Base-by-base conservation (phyloP, 1,140 invertebrate species). In the Fopius arisanus region DNA sequence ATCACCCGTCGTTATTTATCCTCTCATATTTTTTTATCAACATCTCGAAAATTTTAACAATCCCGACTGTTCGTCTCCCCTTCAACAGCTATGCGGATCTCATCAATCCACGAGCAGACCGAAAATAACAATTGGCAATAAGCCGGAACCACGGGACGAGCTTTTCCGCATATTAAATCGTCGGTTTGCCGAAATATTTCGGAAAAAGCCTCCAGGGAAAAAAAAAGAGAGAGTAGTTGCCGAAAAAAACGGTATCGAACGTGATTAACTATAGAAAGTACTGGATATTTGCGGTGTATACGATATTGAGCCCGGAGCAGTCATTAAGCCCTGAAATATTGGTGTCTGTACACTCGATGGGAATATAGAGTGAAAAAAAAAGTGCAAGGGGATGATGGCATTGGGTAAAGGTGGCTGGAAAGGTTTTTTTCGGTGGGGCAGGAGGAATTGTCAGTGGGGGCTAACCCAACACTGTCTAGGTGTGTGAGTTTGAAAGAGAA, bases 41-140 rank as follows among this genome's bases (percentile, higher is more conserved):
- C 14, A 48, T 48, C 43, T 48, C n/a, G 14, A 48, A 48, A 14
- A 48, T 48, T 4, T 19, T 16, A 19, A 48, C 14, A 48, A 48
- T 3, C 43, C 16, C 19, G 54, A 9, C 16, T 19, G 23, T 51
- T 2, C 43, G 4, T 1, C 14, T 51, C 14, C 19, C 19, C 19
- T 21, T 21, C 66, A 10, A 43, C 21, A 16, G 21, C 37, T 41
- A 51, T 12, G 67, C 40, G 48, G 33, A 48, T 67, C 66, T 74
- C 73, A 73, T 74, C 74, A 78, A 75, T 79, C 74, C 74, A 73
- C 74, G 67, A 75, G 71, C 75, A 77, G 74, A 73, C 72, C 75
- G 79, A 83, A 82, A 82, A 83, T 83, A 82, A 82, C 79, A 81
- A 83, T 78, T 81, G 80, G 80, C 82, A 83, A 83, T 82, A 82